These are phyloP conservation scores for Ochlodes sylvanus DNA, from an alignment of 2,888 invertebrate genomes.

Conservation along the genomic window DNA sequence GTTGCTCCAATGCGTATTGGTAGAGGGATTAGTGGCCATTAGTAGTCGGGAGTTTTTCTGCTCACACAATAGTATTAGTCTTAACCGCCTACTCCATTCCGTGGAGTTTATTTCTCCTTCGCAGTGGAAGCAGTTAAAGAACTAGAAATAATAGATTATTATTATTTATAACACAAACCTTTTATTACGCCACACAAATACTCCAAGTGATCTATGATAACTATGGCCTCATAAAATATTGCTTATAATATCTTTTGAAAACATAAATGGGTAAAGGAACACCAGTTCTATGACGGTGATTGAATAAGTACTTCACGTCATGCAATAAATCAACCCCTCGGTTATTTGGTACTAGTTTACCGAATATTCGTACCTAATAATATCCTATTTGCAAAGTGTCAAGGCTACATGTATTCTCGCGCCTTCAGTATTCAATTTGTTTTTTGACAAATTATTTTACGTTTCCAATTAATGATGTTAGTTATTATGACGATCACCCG, in stretches of 20 bases:
- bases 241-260: conserved; percentile 9
- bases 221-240: conserved; percentile 2
- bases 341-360: conserved; percentile 12
- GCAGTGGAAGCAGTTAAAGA: too few relatives aligned
- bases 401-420: conserved; percentile 7
- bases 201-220: not conserved
- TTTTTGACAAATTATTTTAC: not conserved
- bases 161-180: not conserved
- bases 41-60: too few relatives aligned
- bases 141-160: not conserved
- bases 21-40: too few relatives aligned
- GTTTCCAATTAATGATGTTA: not conserved
- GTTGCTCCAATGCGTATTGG: too few relatives aligned
- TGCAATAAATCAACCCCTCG: conserved; percentile 20
- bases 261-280: conserved; percentile 11
- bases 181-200: not conserved
- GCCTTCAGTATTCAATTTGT: conserved; percentile 3
- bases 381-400: conserved; percentile 17
- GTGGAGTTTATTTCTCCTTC: too few relatives aligned
- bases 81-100: too few relatives aligned
- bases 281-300: conserved; percentile 6
- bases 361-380: conserved; percentile 22
- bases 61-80: too few relatives aligned
- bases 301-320: conserved; percentile 25
- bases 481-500: too few relatives aligned